Evolutionary conservation across 2,888 invertebrate species (phyloP).

Genomic region (Isoperla grammatica): DNA sequence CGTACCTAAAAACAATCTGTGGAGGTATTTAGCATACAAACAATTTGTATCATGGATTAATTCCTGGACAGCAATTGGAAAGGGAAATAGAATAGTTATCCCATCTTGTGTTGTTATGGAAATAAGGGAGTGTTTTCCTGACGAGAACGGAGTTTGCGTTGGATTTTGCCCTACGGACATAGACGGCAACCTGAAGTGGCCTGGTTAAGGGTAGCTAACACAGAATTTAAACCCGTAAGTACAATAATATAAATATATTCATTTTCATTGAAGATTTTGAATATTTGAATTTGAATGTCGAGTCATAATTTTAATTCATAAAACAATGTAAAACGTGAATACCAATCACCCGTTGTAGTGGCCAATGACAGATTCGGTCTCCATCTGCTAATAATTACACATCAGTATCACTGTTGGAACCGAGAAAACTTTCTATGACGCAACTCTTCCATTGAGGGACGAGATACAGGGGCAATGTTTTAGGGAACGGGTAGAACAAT

Average conservation of each 20-base stretch:
- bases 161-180: neutral
- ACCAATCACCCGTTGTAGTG: neutral
- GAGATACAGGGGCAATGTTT: neutral
- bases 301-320: neutral
- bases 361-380: no score
- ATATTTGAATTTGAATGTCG: neutral
- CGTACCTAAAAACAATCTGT: neutral
- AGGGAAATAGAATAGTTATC: neutral
- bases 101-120: neutral
- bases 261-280: neutral
- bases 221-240: neutral
- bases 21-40: constrained; percentile 9
- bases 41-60: constrained; percentile 8
- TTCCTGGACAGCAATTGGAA: constrained; percentile 9
- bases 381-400: neutral
- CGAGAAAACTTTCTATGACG: neutral
- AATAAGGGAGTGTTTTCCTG: constrained; percentile 1
- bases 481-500: neutral
- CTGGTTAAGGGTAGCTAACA: neutral
- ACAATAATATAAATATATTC: neutral
- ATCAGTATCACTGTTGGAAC: neutral
- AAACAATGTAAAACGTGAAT: neutral
- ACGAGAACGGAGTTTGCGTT: neutral
- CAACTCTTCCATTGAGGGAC: neutral
- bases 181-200: neutral